Base-by-base conservation (phyloP, 1,140 invertebrate genomes). In the Papilio helenus region DNA sequence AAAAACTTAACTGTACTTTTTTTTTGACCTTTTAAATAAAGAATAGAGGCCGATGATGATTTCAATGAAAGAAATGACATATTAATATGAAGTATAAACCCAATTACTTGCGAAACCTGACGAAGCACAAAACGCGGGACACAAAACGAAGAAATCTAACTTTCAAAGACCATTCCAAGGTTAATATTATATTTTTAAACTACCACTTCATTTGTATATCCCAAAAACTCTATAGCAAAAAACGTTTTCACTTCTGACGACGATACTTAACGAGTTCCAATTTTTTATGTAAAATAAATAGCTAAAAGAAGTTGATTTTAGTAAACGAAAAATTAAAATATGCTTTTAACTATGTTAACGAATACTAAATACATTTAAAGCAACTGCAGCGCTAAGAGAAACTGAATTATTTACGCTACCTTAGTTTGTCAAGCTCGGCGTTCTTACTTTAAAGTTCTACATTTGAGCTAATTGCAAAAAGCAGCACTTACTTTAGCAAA, bases 321-420 rank as follows among this genome's bases (percentile, higher is more conserved):
- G 58, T 65, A 23, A 65, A 65, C 58, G 12, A 16, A 65, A 65
- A 65, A 26, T 26, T 65, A 26, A 65, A 65, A 65, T 65, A 29
- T 65, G 23, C 23, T 65, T 65, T 29, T 65, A 26, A 65, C 23
- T 65, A 65, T 29, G 58, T 65, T 29, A 65, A 65, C 58, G 58
- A 65, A 65, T 65, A 65, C 23, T 16, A 65, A 65, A 65, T 65
- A 26, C 23, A 65, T 29, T 65, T 65, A 9, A 26, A 65, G 58
- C 58, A 23, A 29, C 23, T 65, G 58, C 23, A 65, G 58, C 23
- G 23, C 58, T 29, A 26, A 65, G 23, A 65, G 58, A 65, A 65
- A 65, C 58, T 65, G 58, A 65, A 65, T 65, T 65, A 65, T 65
- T 65, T 65, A 12, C 58, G 58, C 58, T 65, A 65, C 20, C 58